These are phyloP conservation scores for Hylaeus volcanicus DNA, from an alignment of 1,140 invertebrate species.

Conservation along the genomic window DNA sequence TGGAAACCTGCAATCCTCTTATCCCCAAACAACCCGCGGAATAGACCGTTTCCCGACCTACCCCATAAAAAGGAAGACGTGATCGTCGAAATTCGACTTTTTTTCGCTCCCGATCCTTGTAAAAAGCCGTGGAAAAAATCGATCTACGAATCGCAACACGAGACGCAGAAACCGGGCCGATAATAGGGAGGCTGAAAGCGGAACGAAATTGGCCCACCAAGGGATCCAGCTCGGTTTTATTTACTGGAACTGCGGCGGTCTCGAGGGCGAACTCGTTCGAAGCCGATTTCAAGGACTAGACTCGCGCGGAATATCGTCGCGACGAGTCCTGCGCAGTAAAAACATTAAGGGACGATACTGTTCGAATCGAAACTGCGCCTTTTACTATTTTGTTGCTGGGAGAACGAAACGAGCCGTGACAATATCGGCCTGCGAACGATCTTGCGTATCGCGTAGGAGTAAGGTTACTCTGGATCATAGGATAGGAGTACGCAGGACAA, in stretches of 20 bases:
- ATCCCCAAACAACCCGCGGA: background rate
- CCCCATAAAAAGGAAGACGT: constrained; percentile 36
- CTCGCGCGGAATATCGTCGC: constrained; percentile 9
- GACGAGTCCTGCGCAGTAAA: background rate
- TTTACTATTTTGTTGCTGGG: background rate
- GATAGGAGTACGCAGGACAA: too few species aligned
- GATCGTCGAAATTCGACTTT: constrained; percentile 50
- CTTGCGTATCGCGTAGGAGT: constrained; percentile 16
- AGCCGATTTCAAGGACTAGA: constrained; percentile 1
- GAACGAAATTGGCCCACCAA: constrained; percentile 55
- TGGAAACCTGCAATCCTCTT: background rate
- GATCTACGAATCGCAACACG: constrained; percentile 14
- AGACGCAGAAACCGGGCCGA: constrained; percentile 34
- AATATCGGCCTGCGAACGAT: constrained; percentile 14
- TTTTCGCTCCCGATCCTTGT: background rate
- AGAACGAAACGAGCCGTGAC: background rate
- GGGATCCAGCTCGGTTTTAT: constrained; percentile 9
- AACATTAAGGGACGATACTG: constrained; percentile 26
- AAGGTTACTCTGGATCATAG: too few species aligned
- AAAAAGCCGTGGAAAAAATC: constrained; percentile 10
- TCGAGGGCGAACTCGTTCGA: background rate
- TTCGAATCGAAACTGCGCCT: constrained; percentile 22
- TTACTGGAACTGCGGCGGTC: background rate
- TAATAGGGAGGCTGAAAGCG: constrained; percentile 43
- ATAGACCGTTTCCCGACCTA: background rate